Conservation (phyloP, 2,113 vertebrate genomes). For the Lynx canadensis region DNA sequence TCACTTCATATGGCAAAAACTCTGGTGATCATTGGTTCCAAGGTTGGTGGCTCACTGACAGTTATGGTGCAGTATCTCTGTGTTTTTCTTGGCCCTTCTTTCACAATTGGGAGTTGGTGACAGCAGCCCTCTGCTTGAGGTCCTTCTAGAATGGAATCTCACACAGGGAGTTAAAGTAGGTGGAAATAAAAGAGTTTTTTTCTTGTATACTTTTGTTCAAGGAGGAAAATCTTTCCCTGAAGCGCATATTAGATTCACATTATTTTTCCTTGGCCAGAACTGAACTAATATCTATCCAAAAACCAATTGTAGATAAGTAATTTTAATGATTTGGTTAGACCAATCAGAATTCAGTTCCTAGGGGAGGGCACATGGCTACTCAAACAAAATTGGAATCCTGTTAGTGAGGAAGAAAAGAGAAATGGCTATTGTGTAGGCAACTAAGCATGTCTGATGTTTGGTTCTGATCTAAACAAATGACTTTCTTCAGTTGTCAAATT, state of each 20-base stretch:
- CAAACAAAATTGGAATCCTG: neutral
- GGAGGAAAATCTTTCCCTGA: neutral
- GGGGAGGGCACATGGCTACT: too few species aligned
- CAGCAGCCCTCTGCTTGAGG: neutral
- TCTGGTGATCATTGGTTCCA: neutral
- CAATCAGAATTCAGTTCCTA: neutral
- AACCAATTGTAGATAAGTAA: neutral
- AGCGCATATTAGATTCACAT: neutral
- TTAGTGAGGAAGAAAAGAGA: neutral
- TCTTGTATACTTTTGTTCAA: neutral
- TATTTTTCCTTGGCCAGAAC: neutral
- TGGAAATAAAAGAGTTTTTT: neutral
- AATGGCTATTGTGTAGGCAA: neutral
- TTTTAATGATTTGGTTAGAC: neutral
- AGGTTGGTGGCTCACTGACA: neutral
- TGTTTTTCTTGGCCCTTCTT: neutral
- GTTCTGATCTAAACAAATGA: neutral
- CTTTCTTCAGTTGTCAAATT: neutral
- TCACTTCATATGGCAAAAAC: neutral
- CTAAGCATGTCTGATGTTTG: neutral
- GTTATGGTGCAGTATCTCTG: fast-evolving
- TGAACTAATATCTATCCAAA: neutral
- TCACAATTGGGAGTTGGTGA: neutral
- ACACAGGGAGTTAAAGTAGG: neutral
- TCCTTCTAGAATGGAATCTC: neutral